A percentile compares a stretch with the other conserved stretches of the same genome.
Evolutionary conservation across 2,888 invertebrate species (phyloP).

Genomic region (Altica lythri): DNA sequence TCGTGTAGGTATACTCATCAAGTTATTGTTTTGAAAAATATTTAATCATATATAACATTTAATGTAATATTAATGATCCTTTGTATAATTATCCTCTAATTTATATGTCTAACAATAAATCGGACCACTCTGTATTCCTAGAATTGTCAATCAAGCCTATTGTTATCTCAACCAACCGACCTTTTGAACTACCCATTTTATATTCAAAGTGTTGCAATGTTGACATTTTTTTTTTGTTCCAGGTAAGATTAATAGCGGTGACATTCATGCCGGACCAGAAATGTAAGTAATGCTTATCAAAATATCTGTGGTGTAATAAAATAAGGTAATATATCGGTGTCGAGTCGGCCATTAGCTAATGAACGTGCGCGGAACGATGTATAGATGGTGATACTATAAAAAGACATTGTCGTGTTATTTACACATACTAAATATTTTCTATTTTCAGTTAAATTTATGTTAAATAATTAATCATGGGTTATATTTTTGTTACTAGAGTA

Average conservation of each 20-base stretch:
- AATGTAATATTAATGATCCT: too few relatives aligned
- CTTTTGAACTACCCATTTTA: conserved; percentile 24
- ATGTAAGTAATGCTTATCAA: conserved; percentile 32
- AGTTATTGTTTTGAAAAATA: too few relatives aligned
- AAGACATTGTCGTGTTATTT: conserved; percentile 27
- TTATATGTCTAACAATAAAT: too few relatives aligned
- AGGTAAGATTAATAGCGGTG: conserved; percentile 34
- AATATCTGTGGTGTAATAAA: conserved; percentile 34
- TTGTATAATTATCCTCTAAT: too few relatives aligned
- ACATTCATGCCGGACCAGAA: conserved; percentile 32
- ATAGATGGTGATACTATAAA: conserved; percentile 16
- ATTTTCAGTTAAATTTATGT: conserved; percentile 10
- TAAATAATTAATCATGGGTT: conserved; percentile 11
- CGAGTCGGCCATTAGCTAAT: conserved; percentile 29
- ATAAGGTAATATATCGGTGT: conserved; percentile 27
- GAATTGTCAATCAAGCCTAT: too few relatives aligned
- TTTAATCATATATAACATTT: too few relatives aligned
- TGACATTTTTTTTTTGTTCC: conserved; percentile 24
- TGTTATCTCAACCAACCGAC: conserved; percentile 21
- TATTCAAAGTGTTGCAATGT: conserved; percentile 25
- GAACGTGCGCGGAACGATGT: conserved; percentile 18
- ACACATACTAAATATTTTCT: conserved; percentile 13
- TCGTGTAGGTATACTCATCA: too few relatives aligned
- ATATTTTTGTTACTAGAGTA: too few relatives aligned
- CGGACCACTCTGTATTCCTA: too few relatives aligned